These are phyloP conservation scores for Toxonevra muliebris DNA, from an alignment of 2,888 invertebrate genomes.

Conservation along the genomic window DNA sequence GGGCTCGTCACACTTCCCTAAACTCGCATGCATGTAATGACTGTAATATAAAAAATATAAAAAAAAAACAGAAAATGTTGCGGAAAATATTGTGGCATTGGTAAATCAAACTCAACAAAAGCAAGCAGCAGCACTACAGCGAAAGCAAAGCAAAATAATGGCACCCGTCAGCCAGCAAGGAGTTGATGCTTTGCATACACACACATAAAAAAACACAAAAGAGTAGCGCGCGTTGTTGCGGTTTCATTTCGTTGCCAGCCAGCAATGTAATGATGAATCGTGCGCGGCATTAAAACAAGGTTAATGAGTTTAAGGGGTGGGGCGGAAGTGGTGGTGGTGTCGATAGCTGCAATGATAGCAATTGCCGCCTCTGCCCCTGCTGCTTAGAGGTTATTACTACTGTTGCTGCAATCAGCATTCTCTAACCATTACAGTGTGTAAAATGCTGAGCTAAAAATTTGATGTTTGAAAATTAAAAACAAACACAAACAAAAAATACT, in stretches of 20 bases:
- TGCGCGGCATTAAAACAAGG: neutral
- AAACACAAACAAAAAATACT: constrained; percentile 1
- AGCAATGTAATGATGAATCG: neutral
- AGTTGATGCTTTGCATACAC: no score
- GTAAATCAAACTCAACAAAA: neutral
- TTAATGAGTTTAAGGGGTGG: neutral
- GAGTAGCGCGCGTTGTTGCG: neutral
- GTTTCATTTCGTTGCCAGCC: neutral
- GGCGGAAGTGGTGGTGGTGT: no score
- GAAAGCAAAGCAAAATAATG: neutral
- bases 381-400: neutral
- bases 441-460: neutral
- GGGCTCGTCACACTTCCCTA: no score
- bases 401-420: neutral
- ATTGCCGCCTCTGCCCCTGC: neutral
- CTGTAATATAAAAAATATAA: no score
- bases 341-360: neutral
- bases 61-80: neutral
- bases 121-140: neutral
- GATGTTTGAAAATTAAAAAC: neutral
- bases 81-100: neutral
- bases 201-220: no score
- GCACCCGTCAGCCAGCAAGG: no score
- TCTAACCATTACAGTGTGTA: neutral
- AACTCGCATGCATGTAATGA: no score